Percentiles rank a stretch among this genome's conserved stretches.
phyloP scores from a whole-genome alignment of 2,888 invertebrate species.

The Protophormia terraenovae region DNA sequence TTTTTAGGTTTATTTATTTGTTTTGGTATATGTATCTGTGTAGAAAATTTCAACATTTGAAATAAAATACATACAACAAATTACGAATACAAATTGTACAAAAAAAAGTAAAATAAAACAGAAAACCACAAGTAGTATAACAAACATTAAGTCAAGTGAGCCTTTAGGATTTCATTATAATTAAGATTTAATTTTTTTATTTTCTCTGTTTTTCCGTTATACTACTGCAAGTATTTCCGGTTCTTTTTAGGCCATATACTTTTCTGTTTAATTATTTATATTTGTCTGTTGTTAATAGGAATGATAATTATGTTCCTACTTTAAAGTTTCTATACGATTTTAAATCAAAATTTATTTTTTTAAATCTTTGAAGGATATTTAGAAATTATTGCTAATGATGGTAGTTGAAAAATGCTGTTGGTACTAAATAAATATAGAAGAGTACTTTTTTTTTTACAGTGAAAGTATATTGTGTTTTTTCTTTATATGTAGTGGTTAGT shows the following conservation, averaged over 20 bases:
- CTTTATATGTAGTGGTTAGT: too few relatives aligned
- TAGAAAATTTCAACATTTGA: slow-evolving; percentile 4
- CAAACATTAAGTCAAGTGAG: slow-evolving; percentile 49
- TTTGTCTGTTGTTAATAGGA: not conserved
- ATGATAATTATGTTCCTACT: too few relatives aligned
- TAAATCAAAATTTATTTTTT: too few relatives aligned
- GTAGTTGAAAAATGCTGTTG: too few relatives aligned
- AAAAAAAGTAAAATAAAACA: not conserved
- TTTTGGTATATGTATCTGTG: not conserved
- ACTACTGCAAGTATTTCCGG: not conserved
- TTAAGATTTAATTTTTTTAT: slow-evolving; percentile 45
- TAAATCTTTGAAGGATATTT: too few relatives aligned
- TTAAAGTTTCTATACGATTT: too few relatives aligned
- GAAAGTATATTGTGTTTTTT: too few relatives aligned
- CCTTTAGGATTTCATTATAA: slow-evolving; percentile 52
- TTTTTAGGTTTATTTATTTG: not conserved
- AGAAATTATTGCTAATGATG: too few relatives aligned
- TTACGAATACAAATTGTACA: not conserved
- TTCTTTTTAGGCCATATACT: not conserved
- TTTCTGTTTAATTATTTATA: not conserved
- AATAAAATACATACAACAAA: not conserved
- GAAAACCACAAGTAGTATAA: slow-evolving; percentile 42
- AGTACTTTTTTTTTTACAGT: too few relatives aligned
- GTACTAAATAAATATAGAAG: too few relatives aligned
- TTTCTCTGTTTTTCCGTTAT: not conserved